phyloP scores from a whole-genome alignment of 2,113 vertebrate species.

The Galeopterus variegatus region DNA sequence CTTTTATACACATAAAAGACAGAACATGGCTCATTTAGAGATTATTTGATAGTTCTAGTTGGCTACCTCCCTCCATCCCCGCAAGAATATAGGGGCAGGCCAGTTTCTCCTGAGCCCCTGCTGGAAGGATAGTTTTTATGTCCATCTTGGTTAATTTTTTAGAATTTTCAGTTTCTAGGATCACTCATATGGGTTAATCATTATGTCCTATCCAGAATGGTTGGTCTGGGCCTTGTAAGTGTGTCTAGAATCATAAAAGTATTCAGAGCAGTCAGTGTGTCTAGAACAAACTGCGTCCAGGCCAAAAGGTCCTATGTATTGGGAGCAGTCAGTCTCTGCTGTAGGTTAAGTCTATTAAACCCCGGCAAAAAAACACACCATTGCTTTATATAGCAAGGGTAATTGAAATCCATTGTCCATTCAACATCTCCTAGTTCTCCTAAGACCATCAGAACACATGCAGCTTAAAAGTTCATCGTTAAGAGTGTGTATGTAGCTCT shows the following conservation, averaged over 20 bases:
- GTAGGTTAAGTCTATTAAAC: not conserved
- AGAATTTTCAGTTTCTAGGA: not conserved
- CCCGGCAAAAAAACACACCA: not conserved
- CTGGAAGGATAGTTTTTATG: accelerated
- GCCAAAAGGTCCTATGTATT: not conserved
- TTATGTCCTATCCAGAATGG: not conserved
- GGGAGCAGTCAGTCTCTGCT: not conserved
- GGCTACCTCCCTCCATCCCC: not conserved
- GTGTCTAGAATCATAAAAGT: not conserved
- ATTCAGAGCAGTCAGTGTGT: not conserved
- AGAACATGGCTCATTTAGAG: not conserved
- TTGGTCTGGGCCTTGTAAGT: not conserved
- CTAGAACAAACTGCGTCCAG: not conserved
- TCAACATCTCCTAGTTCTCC: not conserved
- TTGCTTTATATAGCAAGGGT: not conserved
- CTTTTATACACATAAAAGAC: not conserved
- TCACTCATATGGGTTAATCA: not conserved
- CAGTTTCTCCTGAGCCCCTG: not conserved
- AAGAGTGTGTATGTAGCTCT: not conserved
- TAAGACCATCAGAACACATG: not conserved
- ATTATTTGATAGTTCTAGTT: not conserved
- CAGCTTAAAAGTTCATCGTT: not conserved
- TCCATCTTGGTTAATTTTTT: not conserved
- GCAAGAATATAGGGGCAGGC: not conserved
- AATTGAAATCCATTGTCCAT: not conserved